Evolutionary conservation across 2,113 vertebrate species (phyloP).

Genomic region (Malurus alboscapulatus): DNA sequence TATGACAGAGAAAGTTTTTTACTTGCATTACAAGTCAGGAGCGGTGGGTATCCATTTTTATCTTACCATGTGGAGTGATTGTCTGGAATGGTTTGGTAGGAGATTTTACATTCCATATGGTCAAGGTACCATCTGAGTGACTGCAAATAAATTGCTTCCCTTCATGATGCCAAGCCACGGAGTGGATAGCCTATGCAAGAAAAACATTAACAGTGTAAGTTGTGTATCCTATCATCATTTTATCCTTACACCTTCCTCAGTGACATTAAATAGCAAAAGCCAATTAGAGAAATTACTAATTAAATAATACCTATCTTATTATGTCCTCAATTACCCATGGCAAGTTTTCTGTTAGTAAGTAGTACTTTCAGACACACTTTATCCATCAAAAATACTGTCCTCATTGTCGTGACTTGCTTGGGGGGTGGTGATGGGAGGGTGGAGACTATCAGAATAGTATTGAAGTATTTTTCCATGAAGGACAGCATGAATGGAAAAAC

Average conservation of each 20-base stretch:
- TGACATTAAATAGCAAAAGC: background rate
- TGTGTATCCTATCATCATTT: background rate
- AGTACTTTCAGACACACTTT: background rate
- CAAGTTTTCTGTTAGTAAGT: background rate
- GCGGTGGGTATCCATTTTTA: background rate
- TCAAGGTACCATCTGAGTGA: conserved; percentile 97
- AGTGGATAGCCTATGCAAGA: conserved; percentile 89
- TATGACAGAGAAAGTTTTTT: background rate
- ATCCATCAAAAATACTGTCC: background rate
- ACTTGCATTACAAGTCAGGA: background rate
- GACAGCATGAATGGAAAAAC: background rate
- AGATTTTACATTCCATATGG: conserved; percentile 95
- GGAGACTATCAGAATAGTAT: background rate
- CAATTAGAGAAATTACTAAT: background rate
- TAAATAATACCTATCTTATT: background rate
- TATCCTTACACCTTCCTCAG: background rate
- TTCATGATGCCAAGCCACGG: conserved; percentile 98
- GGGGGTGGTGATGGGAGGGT: too few species aligned
- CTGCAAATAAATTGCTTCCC: conserved; percentile 99
- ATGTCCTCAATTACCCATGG: background rate
- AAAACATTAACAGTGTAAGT: background rate
- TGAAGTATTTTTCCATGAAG: background rate
- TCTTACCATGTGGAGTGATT: conserved; percentile 97
- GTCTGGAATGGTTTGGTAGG: conserved; percentile 92
- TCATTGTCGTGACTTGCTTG: background rate